Conservation (phyloP, 2,113 vertebrate genomes). For the Muntiacus reevesi region DNA sequence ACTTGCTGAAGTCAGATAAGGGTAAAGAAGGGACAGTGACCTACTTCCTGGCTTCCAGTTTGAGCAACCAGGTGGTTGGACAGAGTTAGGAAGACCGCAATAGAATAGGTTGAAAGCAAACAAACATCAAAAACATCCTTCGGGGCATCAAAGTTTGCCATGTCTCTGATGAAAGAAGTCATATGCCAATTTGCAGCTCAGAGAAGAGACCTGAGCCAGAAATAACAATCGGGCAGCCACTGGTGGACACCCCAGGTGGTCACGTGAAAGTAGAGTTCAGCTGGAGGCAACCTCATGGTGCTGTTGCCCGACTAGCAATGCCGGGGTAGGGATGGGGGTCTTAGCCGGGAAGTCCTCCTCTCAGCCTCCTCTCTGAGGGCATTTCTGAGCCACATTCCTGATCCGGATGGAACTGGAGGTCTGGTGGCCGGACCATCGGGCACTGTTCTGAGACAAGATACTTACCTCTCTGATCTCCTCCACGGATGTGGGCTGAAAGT, state of each 20-base stretch:
- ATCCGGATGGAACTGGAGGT: background rate
- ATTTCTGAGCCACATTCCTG: background rate
- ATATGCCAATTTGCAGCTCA: background rate
- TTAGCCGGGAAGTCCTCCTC: fast-evolving
- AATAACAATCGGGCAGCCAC: fast-evolving
- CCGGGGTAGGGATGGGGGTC: fast-evolving
- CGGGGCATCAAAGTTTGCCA: background rate
- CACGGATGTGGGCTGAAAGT: conserved; percentile 76
- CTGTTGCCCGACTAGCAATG: background rate
- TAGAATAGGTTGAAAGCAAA: background rate
- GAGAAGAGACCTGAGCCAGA: background rate
- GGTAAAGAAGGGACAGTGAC: background rate
- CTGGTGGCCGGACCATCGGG: background rate
- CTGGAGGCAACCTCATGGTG: background rate
- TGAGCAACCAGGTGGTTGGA: background rate
- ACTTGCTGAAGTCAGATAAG: background rate
- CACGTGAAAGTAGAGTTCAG: background rate
- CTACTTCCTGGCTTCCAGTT: background rate
- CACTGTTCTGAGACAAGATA: fast-evolving
- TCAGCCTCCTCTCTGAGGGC: background rate
- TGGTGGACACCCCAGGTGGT: background rate
- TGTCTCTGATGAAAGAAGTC: background rate
- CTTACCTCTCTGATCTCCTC: conserved; percentile 82
- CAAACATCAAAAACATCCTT: background rate
- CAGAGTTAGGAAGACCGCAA: background rate